phyloP scores from a whole-genome alignment of 2,888 invertebrate species.

The Drosophila pseudotakahashii region DNA sequence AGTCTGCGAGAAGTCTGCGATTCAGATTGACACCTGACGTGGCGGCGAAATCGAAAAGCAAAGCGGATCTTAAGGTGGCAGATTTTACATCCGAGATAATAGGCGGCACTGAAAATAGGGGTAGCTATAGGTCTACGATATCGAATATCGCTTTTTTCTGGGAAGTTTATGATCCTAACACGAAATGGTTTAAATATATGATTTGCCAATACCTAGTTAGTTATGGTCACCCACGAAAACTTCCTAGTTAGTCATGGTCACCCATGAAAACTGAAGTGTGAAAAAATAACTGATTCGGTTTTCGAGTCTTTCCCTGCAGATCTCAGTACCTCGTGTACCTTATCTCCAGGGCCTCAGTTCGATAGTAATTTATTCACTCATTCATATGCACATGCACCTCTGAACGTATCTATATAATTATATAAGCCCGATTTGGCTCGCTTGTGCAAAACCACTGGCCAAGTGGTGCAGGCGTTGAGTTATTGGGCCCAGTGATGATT shows the following conservation, averaged over 20 bases:
- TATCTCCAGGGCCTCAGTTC: conserved; percentile 28
- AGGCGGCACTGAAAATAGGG: not conserved
- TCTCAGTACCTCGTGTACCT: conserved; percentile 14
- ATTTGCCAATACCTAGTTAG: not conserved
- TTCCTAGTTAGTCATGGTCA: not conserved
- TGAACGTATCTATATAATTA: conserved; percentile 64
- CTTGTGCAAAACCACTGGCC: conserved; percentile 56
- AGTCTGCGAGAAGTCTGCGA: conserved; percentile 26
- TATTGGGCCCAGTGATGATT: conserved; percentile 56
- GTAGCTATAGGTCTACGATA: not conserved
- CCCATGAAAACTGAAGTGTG: conserved; percentile 3
- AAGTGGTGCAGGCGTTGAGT: conserved; percentile 62
- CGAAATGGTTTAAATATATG: not conserved
- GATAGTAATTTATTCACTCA: conserved; percentile 39
- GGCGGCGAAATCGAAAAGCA: conserved; percentile 28
- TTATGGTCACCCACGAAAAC: not conserved
- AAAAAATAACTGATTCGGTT: conserved; percentile 6
- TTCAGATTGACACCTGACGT: conserved; percentile 72
- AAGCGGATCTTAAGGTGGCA: conserved; percentile 20
- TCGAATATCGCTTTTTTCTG: too few relatives aligned
- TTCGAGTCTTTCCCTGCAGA: not conserved
- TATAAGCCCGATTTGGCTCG: conserved; percentile 70
- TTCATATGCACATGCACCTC: conserved; percentile 34
- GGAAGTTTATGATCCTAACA: too few relatives aligned
- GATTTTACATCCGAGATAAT: conserved; percentile 4